phyloP scores from a whole-genome alignment of 2,888 invertebrate genomes.

The Octonoba sinensis region DNA sequence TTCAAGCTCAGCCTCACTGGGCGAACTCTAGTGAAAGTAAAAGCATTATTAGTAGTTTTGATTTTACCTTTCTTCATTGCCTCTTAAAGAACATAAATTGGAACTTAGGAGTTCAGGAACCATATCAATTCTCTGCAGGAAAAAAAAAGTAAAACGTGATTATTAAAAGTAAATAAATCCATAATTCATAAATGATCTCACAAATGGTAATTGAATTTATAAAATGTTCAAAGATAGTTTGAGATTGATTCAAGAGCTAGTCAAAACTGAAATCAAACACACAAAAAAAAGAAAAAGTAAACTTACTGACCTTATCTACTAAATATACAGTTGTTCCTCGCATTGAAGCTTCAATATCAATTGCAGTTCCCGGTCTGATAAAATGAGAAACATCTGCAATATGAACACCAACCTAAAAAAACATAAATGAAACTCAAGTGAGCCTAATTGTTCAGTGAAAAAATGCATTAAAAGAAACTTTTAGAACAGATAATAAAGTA shows the following conservation, averaged over 20 bases:
- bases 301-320: conserved; percentile 79
- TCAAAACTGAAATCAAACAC: not conserved
- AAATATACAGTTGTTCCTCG: conserved; percentile 97
- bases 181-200: not conserved
- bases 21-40: too few relatives aligned
- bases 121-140: conserved; percentile 85
- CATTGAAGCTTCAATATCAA: conserved; percentile 93
- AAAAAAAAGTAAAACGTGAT: conserved; percentile 8
- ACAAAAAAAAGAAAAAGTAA: not conserved
- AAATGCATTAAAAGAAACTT: not conserved
- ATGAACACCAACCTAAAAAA: conserved; percentile 86
- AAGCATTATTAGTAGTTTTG: too few relatives aligned
- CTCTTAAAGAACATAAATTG: conserved; percentile 93
- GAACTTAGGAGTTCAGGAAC: conserved; percentile 87
- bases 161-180: too few relatives aligned
- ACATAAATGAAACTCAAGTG: conserved; percentile 58
- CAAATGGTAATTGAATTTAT: not conserved
- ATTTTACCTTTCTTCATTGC: conserved; percentile 76
- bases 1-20: too few relatives aligned
- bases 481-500: not conserved
- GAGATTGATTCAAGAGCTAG: not conserved
- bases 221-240: not conserved
- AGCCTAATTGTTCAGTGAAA: not conserved
- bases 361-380: conserved; percentile 89
- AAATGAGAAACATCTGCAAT: conserved; percentile 99